Base-by-base conservation (phyloP, 2,797 vertebrate genomes). In the Myripristis jacobus region DNA sequence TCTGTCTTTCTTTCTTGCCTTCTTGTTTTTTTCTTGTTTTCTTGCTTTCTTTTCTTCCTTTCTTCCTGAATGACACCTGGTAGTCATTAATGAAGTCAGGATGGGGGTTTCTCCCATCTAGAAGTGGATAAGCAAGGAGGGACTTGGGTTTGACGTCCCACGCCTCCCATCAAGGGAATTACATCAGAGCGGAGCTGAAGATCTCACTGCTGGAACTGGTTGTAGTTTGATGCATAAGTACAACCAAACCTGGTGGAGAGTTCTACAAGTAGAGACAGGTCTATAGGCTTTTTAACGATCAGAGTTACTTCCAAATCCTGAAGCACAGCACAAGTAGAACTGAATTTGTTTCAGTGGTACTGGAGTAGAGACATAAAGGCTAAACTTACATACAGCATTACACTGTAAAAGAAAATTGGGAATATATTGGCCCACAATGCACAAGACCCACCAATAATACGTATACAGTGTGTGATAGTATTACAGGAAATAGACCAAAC, bases 151-250 rank as follows among this genome's bases (percentile, higher is more conserved):
- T 72, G 70, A 80, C 25, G 52, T 78, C 52, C 77, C 73, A 75
- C 81, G 27, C 79, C 75, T 88, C 80, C 77, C 67, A 55, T 82
- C 77, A 25, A 66, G 86, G 86, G 85, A 82, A 85, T 89, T 86
- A 72, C 77, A 75, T 89, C 89, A 88, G 70, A 75, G 68, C 61
- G 12, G 63, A 75, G 61, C 65, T 67, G 60, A 68, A 83, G 67
- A 78, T 58, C 66, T 83, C 75, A 43, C 29, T 24, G 54, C 51
- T 73, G 53, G 61, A 86, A 68, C 66, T 64, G 81, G 79, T 77
- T 78, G 48, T 47, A 67, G 58, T 66, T 75, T 68, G n/a, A 71
- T 11, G 11, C 75, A 78, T 64, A 70, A 67, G 34, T 75, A 5
- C 43, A 79, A 73, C 53, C 72, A 80, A 79, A 73, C 38, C 38